Percentiles rank a stretch among this genome's conserved stretches.
These are phyloP conservation scores for Lepus americanus DNA, from an alignment of 2,113 vertebrate species.

Conservation along the genomic window DNA sequence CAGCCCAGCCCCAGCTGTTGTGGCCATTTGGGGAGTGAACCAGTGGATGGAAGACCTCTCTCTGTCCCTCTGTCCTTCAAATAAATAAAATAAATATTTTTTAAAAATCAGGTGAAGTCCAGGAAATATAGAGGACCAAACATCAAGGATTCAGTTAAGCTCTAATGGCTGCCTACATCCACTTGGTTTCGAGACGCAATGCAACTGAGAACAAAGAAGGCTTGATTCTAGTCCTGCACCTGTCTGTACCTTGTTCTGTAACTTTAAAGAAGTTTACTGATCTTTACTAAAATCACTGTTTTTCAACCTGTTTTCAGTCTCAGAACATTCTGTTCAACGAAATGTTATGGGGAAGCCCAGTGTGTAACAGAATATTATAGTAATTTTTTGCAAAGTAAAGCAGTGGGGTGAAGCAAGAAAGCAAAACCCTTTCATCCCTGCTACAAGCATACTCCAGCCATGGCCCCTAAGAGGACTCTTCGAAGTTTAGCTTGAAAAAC, in stretches of 20 bases:
- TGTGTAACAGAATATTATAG: not conserved
- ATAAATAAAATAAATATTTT: too few species aligned
- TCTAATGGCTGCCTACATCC: not conserved
- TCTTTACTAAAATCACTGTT: constrained; percentile 18
- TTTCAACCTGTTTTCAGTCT: constrained; percentile 49
- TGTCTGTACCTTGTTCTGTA: not conserved
- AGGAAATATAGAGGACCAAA: not conserved
- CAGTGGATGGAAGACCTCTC: too few species aligned
- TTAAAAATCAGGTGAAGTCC: too few species aligned
- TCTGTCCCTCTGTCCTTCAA: too few species aligned
- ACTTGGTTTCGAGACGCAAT: not conserved
- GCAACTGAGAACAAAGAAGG: constrained; percentile 6
- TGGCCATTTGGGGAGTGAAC: too few species aligned
- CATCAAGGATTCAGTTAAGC: constrained; percentile 36
- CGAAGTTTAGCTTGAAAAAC: not conserved
- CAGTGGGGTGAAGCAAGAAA: not conserved
- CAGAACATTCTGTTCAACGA: constrained; percentile 39
- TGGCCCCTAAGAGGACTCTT: not conserved
- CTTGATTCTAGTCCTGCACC: not conserved
- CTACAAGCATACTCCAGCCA: not conserved
- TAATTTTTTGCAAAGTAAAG: constrained; percentile 3
- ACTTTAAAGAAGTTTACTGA: constrained; percentile 21
- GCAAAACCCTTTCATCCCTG: not conserved
- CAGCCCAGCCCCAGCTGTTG: too few species aligned
- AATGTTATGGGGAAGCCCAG: constrained; percentile 32